Base-by-base conservation (phyloP, 2,113 vertebrate species). In the Fregata magnificens region DNA sequence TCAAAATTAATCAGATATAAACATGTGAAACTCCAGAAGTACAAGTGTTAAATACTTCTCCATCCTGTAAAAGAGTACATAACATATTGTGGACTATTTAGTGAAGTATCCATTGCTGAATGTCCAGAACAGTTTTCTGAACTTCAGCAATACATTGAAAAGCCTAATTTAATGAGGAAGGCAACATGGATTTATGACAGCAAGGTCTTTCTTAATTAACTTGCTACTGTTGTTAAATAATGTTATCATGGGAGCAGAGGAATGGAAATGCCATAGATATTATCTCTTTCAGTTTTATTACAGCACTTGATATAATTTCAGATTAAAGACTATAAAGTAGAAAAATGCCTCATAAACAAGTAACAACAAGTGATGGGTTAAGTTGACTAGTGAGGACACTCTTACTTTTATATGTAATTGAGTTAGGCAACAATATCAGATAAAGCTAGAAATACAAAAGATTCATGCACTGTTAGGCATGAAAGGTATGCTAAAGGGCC, bases 131-230 rank as follows among this genome's bases (percentile, higher is more conserved):
- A 96, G 79, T 97, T 92, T 96, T 88, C 74, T 93, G 70, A 94
- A 90, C 87, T 95, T 94, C 88, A 80, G 69, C 44, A 92, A 94
- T 63, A 61, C 12, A 81, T 17, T 76, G 62, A 65, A 95, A 95
- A 95, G 42, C 78, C 61, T 90, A 93, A 93, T 88, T 94, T 97
- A 95, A 97, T 95, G 89, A 95, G 88, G 96, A 94, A 96, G 77
- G 69, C 91, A 90, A 94, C 82, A 94, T 38, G 79, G 52, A 97
- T 97, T 98, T 97, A 97, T 95, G 97, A 98, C 93, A 97, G 96
- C 81, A 96, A 97, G 95, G 82, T 72, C 84, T 91, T 96, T 96
- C 97, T 98, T 98, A 98, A 98, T 97, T 96, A 98, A 97, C 94
- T 91, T 62, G 53, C 89, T 72, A 59, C 62, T 98, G 96, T 97